A percentile compares a stretch with the other conserved stretches of the same genome.
phyloP scores from a whole-genome alignment of 37 sponge, comb jelly and placozoan genomes.

The Crambe crambe region DNA sequence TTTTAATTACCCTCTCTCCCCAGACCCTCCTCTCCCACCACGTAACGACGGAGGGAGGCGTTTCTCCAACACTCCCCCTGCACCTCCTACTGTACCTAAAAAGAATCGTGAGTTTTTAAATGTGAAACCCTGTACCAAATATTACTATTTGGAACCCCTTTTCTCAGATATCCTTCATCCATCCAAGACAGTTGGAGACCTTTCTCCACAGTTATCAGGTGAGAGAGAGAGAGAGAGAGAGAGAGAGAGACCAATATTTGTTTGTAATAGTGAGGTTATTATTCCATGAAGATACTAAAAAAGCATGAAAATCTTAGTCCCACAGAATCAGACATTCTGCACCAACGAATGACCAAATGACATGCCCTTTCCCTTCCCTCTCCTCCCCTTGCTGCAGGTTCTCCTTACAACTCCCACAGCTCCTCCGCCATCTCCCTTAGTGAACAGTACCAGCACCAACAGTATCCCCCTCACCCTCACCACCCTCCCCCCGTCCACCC shows the following conservation, averaged over 20 bases:
- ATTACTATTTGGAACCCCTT: background rate
- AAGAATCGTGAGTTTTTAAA: background rate
- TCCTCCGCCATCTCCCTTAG: background rate
- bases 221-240: slow-evolving; percentile 55
- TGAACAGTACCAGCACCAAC: background rate
- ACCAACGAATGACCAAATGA: no score
- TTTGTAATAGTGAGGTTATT: no score
- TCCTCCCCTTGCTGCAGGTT: background rate
- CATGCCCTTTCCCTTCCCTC: no score
- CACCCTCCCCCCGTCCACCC: background rate
- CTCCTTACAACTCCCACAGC: background rate
- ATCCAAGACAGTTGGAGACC: background rate
- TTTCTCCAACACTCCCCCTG: background rate
- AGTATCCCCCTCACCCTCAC: background rate
- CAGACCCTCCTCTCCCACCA: slow-evolving; percentile 6
- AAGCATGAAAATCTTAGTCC: no score
- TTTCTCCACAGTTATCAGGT: background rate
- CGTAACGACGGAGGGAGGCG: background rate
- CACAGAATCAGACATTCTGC: no score
- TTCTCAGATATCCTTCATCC: background rate
- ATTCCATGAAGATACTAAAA: no score
- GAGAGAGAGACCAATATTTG: slow-evolving; percentile 52
- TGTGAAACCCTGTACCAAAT: background rate
- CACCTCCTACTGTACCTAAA: background rate
- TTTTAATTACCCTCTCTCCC: background rate